Conservation (phyloP, 1,140 invertebrate species). For the Potamilus streckersoni region DNA sequence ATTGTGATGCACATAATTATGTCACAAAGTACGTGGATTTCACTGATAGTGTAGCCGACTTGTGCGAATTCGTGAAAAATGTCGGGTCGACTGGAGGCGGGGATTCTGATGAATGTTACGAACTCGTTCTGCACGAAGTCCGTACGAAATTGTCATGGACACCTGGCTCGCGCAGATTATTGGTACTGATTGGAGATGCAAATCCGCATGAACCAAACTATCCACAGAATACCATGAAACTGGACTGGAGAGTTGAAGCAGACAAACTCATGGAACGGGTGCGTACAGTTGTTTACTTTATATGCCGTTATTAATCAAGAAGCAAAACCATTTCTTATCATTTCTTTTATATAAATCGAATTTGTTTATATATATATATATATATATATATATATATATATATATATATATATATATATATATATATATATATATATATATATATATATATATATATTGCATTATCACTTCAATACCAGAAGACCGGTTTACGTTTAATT, state of each 20-base stretch:
- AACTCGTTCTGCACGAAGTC: slow-evolving; percentile 53
- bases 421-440: no score
- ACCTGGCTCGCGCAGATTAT: slow-evolving; percentile 45
- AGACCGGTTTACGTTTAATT: no score
- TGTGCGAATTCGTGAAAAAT: slow-evolving; percentile 34
- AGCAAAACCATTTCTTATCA: no score
- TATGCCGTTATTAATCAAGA: no score
- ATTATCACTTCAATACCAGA: no score
- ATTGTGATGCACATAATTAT: slow-evolving; percentile 53
- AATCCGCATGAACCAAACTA: slow-evolving; percentile 42
- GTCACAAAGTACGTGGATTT: slow-evolving; percentile 43
- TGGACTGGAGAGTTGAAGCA: slow-evolving; percentile 37
- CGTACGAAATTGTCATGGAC: slow-evolving; percentile 47
- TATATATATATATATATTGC: no score
- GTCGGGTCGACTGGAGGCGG: slow-evolving; percentile 33
- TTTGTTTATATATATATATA: no score
- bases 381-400: no score
- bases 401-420: no score
- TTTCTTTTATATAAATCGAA: no score
- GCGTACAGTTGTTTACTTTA: neutral
- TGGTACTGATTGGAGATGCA: slow-evolving; percentile 56
- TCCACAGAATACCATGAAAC: slow-evolving; percentile 28
- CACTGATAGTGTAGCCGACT: slow-evolving; percentile 23
- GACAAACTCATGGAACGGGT: slow-evolving; percentile 6
- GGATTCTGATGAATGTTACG: slow-evolving; percentile 53